phyloP scores from a whole-genome alignment of 2,113 vertebrate genomes.

The Heliornis fulica region DNA sequence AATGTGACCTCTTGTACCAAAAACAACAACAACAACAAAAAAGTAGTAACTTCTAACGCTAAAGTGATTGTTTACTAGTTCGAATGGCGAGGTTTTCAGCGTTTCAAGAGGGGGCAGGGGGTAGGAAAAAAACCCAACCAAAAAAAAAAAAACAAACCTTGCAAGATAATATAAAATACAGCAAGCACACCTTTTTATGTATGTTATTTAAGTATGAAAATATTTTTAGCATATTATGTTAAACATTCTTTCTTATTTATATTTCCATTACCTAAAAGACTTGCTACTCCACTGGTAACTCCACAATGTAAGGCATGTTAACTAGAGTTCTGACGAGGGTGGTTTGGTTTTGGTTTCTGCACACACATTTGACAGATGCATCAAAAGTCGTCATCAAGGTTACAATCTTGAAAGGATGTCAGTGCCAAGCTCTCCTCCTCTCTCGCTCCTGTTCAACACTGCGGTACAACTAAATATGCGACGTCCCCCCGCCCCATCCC shows the following conservation, averaged over 20 bases:
- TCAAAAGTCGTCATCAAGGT: constrained; percentile 63
- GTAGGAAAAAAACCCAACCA: not conserved
- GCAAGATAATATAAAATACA: constrained; percentile 81
- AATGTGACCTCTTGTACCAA: constrained; percentile 30
- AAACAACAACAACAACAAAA: constrained; percentile 57
- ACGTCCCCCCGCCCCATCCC: not conserved
- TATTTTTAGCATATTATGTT: constrained; percentile 86
- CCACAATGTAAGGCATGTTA: constrained; percentile 82
- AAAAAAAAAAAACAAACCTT: constrained; percentile 67
- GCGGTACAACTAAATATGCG: constrained; percentile 53
- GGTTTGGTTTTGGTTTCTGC: constrained; percentile 75
- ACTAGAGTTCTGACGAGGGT: constrained; percentile 66
- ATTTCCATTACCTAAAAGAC: constrained; percentile 79
- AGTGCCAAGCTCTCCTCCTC: constrained; percentile 62
- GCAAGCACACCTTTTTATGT: constrained; percentile 81
- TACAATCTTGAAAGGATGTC: constrained; percentile 66
- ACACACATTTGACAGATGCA: constrained; percentile 68
- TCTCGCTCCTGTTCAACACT: constrained; percentile 18
- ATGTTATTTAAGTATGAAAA: constrained; percentile 89
- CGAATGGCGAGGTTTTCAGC: constrained; percentile 71
- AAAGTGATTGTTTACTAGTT: constrained; percentile 65
- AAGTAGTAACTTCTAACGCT: constrained; percentile 51
- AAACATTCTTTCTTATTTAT: constrained; percentile 86
- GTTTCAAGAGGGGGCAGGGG: constrained; percentile 63
- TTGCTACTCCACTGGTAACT: constrained; percentile 76